Conservation (phyloP, 2,888 invertebrate genomes). For the Cordilura impudica region DNA sequence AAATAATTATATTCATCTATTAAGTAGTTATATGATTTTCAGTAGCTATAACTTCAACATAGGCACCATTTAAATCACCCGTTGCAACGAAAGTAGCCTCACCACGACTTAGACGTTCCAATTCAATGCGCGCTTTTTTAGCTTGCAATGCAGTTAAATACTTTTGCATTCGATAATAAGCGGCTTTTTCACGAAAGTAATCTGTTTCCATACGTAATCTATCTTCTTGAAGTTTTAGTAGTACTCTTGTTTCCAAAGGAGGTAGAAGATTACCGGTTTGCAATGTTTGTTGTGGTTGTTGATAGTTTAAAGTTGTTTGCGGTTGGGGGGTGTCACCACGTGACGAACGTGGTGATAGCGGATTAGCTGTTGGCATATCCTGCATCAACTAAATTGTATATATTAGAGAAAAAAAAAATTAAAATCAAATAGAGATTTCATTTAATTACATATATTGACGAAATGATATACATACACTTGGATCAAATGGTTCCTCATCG, state of each 20-base stretch:
- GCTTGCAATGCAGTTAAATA: conserved; percentile 71
- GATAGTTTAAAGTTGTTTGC: conserved; percentile 10
- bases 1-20: conserved; percentile 1
- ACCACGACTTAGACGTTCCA: conserved; percentile 58
- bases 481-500: conserved; percentile 65
- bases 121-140: conserved; percentile 64
- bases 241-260: conserved; percentile 52
- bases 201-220: conserved; percentile 70
- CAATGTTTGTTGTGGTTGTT: conserved; percentile 25
- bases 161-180: conserved; percentile 72
- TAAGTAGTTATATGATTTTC: conserved; percentile 24
- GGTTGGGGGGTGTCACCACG: conserved; percentile 38
- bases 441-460: background rate
- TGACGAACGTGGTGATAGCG: conserved; percentile 64
- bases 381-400: conserved; percentile 54
- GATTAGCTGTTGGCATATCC: conserved; percentile 62
- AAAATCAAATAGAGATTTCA: too few relatives aligned
- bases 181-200: conserved; percentile 72
- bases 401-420: too few relatives aligned
- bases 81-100: conserved; percentile 38
- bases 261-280: conserved; percentile 42
- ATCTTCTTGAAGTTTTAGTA: conserved; percentile 66
- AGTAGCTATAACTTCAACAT: conserved; percentile 53
- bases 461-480: conserved; percentile 53
- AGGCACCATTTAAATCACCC: conserved; percentile 53